These are phyloP conservation scores for Tinea semifulvella DNA, from an alignment of 2,888 invertebrate species.

Conservation along the genomic window DNA sequence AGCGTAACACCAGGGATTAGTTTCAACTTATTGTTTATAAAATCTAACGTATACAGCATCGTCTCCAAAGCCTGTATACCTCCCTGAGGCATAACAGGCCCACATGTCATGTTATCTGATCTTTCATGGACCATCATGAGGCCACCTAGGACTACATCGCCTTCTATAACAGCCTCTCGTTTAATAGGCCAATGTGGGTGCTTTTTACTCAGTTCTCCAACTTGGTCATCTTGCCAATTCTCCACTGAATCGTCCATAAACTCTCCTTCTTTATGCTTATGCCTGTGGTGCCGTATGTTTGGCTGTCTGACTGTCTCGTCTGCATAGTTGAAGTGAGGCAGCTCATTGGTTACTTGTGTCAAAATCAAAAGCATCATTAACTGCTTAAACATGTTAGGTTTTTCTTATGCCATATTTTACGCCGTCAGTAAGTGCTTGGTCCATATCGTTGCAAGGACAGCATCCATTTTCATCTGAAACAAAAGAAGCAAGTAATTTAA, in stretches of 20 bases:
- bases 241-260: conserved; percentile 28
- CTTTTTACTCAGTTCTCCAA: conserved; percentile 43
- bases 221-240: conserved; percentile 49
- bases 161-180: conserved; percentile 86
- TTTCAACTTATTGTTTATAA: conserved; percentile 71
- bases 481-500: no score
- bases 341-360: not conserved
- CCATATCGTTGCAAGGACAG: conserved; percentile 33
- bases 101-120: conserved; percentile 87
- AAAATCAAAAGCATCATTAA: not conserved
- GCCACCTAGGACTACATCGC: conserved; percentile 88
- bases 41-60: conserved; percentile 90
- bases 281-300: conserved; percentile 29
- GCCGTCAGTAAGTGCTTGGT: conserved; percentile 27
- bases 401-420: conserved; percentile 38
- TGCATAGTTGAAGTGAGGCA: not conserved
- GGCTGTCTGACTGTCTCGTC: conserved; percentile 23
- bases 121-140: conserved; percentile 94
- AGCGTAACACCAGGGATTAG: conserved; percentile 80
- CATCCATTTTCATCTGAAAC: conserved; percentile 49
- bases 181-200: conserved; percentile 80
- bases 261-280: conserved; percentile 14
- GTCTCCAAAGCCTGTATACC: conserved; percentile 89
- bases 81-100: conserved; percentile 94
- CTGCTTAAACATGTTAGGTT: conserved; percentile 7